Conservation (phyloP, 30 jellyfish, hydroid and myxozoan species). For the Hydra vulgaris region DNA sequence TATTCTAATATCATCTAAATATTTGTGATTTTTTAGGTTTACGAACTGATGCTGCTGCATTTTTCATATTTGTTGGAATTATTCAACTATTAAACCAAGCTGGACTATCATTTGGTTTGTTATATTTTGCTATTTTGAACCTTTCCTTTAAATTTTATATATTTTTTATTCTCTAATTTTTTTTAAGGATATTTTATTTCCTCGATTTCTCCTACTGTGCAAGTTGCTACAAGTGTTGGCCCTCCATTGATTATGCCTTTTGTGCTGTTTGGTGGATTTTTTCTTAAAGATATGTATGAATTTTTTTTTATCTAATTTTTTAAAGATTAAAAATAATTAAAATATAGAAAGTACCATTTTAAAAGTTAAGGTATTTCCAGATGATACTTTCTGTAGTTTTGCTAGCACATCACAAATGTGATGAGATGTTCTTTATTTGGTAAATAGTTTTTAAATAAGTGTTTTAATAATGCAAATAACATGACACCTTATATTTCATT, state of each 20-base stretch:
- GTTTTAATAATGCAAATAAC: no score
- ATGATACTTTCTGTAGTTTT: no score
- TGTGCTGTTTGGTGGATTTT: slow-evolving; percentile 93
- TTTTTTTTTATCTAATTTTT: no score
- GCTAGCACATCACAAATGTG: no score
- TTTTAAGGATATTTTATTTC: slow-evolving; percentile 77
- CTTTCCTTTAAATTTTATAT: no score
- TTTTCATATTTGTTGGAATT: slow-evolving; percentile 40
- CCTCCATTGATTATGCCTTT: slow-evolving; percentile 95
- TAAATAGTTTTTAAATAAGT: no score
- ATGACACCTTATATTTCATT: no score
- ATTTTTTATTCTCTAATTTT: no score
- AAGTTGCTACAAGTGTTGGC: slow-evolving; percentile 88
- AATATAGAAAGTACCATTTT: no score
- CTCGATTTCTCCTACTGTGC: slow-evolving; percentile 82
- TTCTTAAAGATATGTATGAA: slow-evolving; percentile 67
- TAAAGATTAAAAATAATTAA: no score
- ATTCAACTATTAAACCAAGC: slow-evolving; percentile 45
- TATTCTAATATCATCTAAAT: not conserved
- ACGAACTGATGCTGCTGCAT: slow-evolving; percentile 35
- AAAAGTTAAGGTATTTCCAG: no score
- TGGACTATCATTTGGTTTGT: slow-evolving; percentile 78
- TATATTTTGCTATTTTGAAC: not conserved
- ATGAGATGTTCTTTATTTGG: no score
- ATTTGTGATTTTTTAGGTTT: slow-evolving; percentile 32